Base-by-base conservation (phyloP, 53 echinoderm and acorn worm genomes). In the Stichopus horrens region DNA sequence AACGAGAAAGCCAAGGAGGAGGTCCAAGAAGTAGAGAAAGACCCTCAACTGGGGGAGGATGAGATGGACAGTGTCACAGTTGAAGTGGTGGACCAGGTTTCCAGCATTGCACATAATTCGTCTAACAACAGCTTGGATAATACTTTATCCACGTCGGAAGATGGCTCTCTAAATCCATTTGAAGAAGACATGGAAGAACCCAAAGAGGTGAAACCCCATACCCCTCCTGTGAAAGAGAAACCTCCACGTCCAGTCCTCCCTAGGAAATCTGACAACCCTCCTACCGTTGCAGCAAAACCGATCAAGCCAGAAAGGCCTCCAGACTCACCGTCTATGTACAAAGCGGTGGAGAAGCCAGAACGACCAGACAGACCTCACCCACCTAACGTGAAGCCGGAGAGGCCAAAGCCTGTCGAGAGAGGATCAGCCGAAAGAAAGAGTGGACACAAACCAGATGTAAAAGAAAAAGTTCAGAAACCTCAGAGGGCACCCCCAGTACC, bases 61-160 rank as follows among this genome's bases (percentile, higher is more conserved):
- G 85, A 83, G 2, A 63, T 52, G 55, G 82, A 81, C 82, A 57
- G 57, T 66, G 21, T 8, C 54, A 7, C 52, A 23, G 5, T 5
- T 51, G 10, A 1, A 23, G 77, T 8, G 4, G 77, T 1, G 5
- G 77, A 51, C 10, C 51, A 85, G 18, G 85, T 13, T 57, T 65
- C 16, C 7, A 21, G 22, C 66, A 52, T 8, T 8, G 11, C 59
- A 59, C 23, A 65, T 5, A 85, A 85, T 51, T 51, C 23, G 1
- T 85, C 85, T 21, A 85, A 85, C 37, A 67, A 85, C 20, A 85
- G 85, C 23, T 16, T 85, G 85, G 85, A 85, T 67, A 85, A 67
- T 7, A 83, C 58, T 22, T 52, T 85, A 22, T 0, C 85, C 14
- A 23, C 85, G 5, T 63, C 66, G 4, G 85, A 85, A 52, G 81